Evolutionary conservation across 2,113 vertebrate genomes (phyloP).

Genomic region (Cynocephalus volans): DNA sequence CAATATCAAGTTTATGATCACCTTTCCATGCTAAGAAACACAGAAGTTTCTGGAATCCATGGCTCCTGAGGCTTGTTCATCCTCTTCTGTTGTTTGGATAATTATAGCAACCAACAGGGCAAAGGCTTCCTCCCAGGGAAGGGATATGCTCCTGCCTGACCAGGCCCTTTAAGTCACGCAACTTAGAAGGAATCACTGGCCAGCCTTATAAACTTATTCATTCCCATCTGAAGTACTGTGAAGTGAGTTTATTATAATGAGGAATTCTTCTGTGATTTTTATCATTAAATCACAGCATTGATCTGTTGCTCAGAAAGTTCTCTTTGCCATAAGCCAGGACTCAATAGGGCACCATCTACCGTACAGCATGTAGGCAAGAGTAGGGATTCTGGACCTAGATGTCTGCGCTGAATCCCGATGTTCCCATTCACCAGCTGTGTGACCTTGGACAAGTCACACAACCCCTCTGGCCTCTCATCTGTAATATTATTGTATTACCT

Average conservation of each 20-base stretch:
- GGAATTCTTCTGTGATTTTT: not conserved
- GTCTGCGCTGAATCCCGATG: not conserved
- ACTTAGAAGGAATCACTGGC: not conserved
- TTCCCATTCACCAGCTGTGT: not conserved
- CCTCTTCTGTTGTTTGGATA: not conserved
- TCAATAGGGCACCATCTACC: not conserved
- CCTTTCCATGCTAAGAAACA: not conserved
- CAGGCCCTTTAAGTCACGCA: not conserved
- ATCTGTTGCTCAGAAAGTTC: not conserved
- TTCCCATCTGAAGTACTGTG: not conserved
- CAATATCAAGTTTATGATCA: not conserved
- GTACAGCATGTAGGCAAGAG: not conserved
- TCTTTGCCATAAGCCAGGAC: not conserved
- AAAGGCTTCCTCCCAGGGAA: not conserved
- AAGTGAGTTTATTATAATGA: not conserved
- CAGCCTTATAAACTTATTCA: not conserved
- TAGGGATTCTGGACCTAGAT: not conserved
- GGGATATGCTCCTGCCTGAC: not conserved
- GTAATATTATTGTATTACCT: not conserved
- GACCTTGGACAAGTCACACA: not conserved
- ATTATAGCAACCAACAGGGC: not conserved
- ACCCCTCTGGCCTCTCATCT: constrained; percentile 13
- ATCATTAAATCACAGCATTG: not conserved
- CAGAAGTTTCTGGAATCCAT: not conserved
- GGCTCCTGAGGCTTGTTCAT: not conserved